Percentiles rank a stretch among this genome's conserved stretches.
These are phyloP conservation scores for Stichopus chloronotus DNA, from an alignment of 35 echinoderm and acorn worm genomes.

Conservation along the genomic window DNA sequence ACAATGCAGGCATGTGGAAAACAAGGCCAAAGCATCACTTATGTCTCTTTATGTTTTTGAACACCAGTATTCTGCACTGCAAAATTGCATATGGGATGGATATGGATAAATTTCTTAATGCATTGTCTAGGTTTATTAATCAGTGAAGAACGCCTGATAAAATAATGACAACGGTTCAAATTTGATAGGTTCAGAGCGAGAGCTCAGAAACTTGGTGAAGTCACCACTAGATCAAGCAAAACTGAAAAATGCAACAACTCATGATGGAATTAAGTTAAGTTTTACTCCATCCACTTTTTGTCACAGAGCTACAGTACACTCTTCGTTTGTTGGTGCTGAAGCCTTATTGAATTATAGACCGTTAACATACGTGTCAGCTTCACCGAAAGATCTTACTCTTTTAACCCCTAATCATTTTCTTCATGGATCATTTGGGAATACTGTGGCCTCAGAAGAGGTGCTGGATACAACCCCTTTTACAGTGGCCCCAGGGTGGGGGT, in stretches of 20 bases:
- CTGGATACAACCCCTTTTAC: neutral
- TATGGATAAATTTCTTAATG: too few relatives aligned
- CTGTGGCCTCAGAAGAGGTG: neutral
- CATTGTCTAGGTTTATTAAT: too few relatives aligned
- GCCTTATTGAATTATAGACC: neutral
- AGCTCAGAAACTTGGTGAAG: too few relatives aligned
- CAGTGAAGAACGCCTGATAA: too few relatives aligned
- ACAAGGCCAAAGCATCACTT: too few relatives aligned
- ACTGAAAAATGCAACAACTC: slow-evolving; percentile 14
- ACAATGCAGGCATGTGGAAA: too few relatives aligned
- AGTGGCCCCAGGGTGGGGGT: neutral
- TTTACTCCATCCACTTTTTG: slow-evolving; percentile 38
- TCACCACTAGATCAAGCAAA: slow-evolving; percentile 1
- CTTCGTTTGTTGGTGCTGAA: slow-evolving; percentile 28
- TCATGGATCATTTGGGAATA: slow-evolving; percentile 4
- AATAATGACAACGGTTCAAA: too few relatives aligned
- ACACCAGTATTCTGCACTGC: too few relatives aligned
- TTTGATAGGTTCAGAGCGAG: too few relatives aligned
- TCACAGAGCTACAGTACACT: slow-evolving; percentile 3
- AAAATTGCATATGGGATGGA: too few relatives aligned
- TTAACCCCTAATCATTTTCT: slow-evolving; percentile 50
- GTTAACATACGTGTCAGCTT: slow-evolving; percentile 23
- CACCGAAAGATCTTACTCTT: neutral
- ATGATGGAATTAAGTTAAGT: slow-evolving; percentile 13
- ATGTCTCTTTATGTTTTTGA: too few relatives aligned